Base-by-base conservation (phyloP, 2,797 vertebrate species). In the Anolis apletophallus region DNA sequence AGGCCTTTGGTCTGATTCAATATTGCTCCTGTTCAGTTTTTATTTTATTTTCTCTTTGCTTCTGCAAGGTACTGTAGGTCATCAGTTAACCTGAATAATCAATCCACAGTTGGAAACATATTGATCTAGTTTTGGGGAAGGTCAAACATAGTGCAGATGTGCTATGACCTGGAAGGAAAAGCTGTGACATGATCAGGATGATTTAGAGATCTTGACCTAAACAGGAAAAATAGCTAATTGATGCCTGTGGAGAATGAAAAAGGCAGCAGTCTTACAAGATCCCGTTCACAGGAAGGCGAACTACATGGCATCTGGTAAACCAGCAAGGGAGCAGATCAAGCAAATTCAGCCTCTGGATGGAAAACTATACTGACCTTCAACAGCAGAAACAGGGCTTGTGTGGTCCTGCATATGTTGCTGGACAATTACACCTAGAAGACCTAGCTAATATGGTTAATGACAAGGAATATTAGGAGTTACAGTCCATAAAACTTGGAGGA, bases 201-300 rank as follows among this genome's bases (percentile, higher is more conserved):
- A 1, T 13, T 23, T 67, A n/a, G 36, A 23, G 74, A 34, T 8
- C 8, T 69, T 74, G 85, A 50, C 68, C 64, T 0, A 2, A 52
- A 82, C 85, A 91, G 46, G 32, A 83, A 88, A 88, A 72, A 5
- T n/a, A 84, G 59, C 67, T 67, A 36, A 46, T 83, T 0, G 0
- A 86, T 2, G 69, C 75, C 55, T 69, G 40, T 0, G 1, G 78
- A 23, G 12, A 83, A 88, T 54, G 86, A 61, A 87, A 83, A 86
- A 87, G 68, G 84, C 88, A 91, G 34, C 73, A 91, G 79, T 50
- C 84, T 7, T 26, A 81, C 80, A 75, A 83, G 73, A 82, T 29
- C 55, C 74, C 88, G 80, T 77, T 80, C 80, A 72, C 29, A 88
- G 80, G 40, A 79, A 76, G 50, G 86, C 76, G 81, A 93, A 80